Conservation (phyloP, 1,140 invertebrate species). For the Achroia grisella region DNA sequence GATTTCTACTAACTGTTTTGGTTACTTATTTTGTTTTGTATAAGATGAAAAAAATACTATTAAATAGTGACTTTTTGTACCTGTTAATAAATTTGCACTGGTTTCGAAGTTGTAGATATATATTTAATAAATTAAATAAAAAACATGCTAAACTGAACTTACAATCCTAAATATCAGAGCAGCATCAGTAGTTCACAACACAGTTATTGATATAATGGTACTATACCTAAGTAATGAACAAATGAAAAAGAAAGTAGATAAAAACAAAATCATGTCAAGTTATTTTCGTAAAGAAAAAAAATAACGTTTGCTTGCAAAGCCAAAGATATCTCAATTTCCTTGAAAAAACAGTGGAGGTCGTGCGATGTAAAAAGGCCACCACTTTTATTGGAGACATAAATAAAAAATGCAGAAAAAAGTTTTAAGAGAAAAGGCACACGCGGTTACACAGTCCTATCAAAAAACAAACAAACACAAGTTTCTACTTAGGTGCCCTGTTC, state of each 20-base stretch:
- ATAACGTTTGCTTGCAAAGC: slow-evolving; percentile 5
- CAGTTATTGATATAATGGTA: too few species aligned
- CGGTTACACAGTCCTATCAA: slow-evolving; percentile 69
- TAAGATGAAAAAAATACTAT: too few species aligned
- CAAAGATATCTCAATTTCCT: slow-evolving; percentile 38
- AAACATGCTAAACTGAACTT: too few species aligned
- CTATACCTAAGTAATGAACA: too few species aligned
- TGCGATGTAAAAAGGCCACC: slow-evolving; percentile 46
- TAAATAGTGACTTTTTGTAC: too few species aligned
- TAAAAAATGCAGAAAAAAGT: slow-evolving; percentile 51
- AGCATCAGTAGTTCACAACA: too few species aligned
- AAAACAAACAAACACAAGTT: slow-evolving; percentile 67
- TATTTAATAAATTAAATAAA: too few species aligned
- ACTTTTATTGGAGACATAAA: slow-evolving; percentile 64
- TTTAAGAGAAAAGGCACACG: slow-evolving; percentile 61
- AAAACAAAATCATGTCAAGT: background rate
- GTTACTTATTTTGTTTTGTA: too few species aligned
- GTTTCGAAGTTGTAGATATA: too few species aligned
- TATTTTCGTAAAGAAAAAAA: background rate
- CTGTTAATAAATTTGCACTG: too few species aligned
- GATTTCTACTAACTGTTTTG: slow-evolving; percentile 18
- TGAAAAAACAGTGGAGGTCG: slow-evolving; percentile 47
- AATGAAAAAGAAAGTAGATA: background rate
- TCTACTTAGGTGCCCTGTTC: slow-evolving; percentile 61
- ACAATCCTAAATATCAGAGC: too few species aligned